phyloP scores from a whole-genome alignment of 2,888 invertebrate genomes.

The Cabera pusaria region DNA sequence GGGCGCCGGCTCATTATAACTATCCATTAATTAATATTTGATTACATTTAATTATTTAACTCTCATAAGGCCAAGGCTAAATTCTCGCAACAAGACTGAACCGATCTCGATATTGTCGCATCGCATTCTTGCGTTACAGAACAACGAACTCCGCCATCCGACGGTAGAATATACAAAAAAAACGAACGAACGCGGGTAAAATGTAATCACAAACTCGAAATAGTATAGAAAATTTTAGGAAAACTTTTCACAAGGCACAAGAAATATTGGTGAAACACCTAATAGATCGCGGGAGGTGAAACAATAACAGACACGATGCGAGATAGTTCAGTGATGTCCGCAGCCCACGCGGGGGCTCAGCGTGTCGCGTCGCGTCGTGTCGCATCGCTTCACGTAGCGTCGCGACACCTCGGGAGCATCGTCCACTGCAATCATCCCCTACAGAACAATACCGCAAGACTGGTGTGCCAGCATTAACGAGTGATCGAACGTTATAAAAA shows the following conservation, averaged over 20 bases:
- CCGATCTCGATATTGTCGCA: conserved; percentile 63
- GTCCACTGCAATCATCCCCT: too few relatives aligned
- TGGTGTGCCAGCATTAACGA: conserved; percentile 82
- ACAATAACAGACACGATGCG: conserved; percentile 39
- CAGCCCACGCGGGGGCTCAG: conserved; percentile 17
- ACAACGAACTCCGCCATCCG: conserved; percentile 12
- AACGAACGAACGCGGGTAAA: conserved; percentile 38
- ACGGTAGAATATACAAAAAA: conserved; percentile 23
- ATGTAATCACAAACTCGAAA: conserved; percentile 44
- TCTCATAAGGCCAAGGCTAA: conserved; percentile 84
- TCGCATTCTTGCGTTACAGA: conserved; percentile 51
- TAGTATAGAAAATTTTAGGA: conserved; percentile 49
- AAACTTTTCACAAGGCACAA: conserved; percentile 72
- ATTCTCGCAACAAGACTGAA: conserved; percentile 82
- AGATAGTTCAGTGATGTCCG: conserved; percentile 46
- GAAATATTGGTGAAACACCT: conserved; percentile 63
- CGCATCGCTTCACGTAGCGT: conserved; percentile 43
- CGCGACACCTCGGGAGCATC: too few relatives aligned
- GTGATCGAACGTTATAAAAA: conserved; percentile 78
- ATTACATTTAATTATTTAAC: conserved; percentile 80
- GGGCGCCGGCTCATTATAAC: conserved; percentile 63
- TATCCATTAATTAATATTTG: conserved; percentile 66
- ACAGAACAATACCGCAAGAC: conserved; percentile 67
- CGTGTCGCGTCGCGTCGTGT: conserved; percentile 49
- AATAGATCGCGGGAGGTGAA: conserved; percentile 42